These are phyloP conservation scores for Donacobius atricapilla DNA, from an alignment of 2,113 vertebrate species.

Conservation along the genomic window DNA sequence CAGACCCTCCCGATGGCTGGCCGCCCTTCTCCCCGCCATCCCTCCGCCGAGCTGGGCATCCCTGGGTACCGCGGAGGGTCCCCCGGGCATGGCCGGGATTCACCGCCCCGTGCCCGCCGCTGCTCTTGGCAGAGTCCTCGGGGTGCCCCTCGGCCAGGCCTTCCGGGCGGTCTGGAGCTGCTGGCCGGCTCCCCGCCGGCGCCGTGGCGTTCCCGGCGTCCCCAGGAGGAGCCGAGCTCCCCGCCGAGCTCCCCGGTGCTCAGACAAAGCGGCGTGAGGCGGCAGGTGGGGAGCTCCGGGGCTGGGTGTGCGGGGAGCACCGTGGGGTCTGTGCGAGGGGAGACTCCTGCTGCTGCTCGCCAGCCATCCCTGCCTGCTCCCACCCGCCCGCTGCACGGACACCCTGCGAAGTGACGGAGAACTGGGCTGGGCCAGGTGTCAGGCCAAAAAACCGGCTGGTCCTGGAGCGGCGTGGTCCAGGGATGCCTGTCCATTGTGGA, in stretches of 20 bases:
- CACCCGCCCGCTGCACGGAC: not conserved
- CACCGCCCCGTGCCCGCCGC: not conserved
- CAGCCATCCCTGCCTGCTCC: not conserved
- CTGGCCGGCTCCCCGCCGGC: not conserved
- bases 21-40: conserved; percentile 24
- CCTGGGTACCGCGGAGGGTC: not conserved
- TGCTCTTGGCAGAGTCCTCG: not conserved
- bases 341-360: not conserved
- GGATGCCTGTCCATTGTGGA: not conserved
- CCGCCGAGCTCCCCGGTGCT: not conserved
- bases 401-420: not conserved
- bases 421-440: not conserved
- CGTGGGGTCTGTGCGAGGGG: not conserved
- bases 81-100: not conserved
- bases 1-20: not conserved
- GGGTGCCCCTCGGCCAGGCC: not conserved
- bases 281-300: conserved; percentile 43
- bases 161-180: not conserved
- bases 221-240: not conserved
- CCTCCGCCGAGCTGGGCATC: conserved; percentile 20
- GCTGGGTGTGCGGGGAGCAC: not conserved
- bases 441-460: not conserved
- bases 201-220: not conserved
- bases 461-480: rapidly evolving
- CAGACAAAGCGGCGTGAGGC: conserved; percentile 28